These are phyloP conservation scores for Cygnus buccinator DNA, from an alignment of 2,113 vertebrate genomes.

Conservation along the genomic window DNA sequence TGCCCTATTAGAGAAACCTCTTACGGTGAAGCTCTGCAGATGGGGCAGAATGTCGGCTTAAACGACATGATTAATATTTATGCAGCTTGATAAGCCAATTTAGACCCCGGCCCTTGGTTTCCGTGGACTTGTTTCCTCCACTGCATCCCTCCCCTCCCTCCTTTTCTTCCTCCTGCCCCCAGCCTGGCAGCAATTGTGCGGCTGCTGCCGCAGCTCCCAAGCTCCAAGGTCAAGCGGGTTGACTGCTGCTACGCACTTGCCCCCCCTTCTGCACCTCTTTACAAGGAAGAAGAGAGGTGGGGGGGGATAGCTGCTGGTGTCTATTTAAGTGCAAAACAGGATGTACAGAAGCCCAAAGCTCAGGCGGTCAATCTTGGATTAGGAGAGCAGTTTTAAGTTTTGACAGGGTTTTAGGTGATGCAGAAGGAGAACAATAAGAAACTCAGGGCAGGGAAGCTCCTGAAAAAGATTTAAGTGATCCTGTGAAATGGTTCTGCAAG, in stretches of 20 bases:
- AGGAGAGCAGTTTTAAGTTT: conserved; percentile 49
- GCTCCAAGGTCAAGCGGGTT: conserved; percentile 20
- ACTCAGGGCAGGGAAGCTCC: not conserved
- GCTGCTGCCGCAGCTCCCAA: not conserved
- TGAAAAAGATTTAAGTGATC: conserved; percentile 26
- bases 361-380: not conserved
- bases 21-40: conserved; percentile 52
- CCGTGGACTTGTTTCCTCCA: not conserved
- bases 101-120: conserved; percentile 24
- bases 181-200: not conserved
- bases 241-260: not conserved
- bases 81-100: conserved; percentile 58
- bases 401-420: conserved; percentile 24
- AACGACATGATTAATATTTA: conserved; percentile 74
- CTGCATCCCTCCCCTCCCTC: not conserved
- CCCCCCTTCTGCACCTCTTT: not conserved
- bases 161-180: not conserved
- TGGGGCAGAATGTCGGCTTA: conserved; percentile 56
- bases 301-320: not conserved
- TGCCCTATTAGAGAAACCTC: conserved; percentile 60
- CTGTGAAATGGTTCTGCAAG: conserved; percentile 33
- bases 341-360: conserved; percentile 12
- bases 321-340: conserved; percentile 19
- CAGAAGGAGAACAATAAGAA: conserved; percentile 34
- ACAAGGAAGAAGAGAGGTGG: not conserved